A percentile compares a stretch with the other conserved stretches of the same genome.
Conservation (phyloP, 2,888 invertebrate species). For the Pseudococcus jackbeardsleyi region DNA sequence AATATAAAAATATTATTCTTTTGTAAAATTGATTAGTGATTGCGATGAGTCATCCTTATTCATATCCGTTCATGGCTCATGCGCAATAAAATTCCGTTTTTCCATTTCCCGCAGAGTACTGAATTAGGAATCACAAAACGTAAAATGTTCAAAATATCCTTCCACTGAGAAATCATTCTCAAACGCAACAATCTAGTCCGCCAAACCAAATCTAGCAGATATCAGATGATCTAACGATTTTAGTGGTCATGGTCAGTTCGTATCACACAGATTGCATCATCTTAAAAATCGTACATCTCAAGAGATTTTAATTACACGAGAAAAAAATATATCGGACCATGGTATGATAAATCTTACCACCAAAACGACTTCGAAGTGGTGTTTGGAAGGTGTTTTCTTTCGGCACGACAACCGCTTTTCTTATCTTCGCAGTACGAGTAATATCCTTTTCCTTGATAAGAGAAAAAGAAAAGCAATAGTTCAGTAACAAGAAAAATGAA, state of each 20-base stretch:
- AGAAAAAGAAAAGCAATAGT: conserved; percentile 7
- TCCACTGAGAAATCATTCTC: background rate
- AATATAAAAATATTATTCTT: background rate
- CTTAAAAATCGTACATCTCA: background rate
- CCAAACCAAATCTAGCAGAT: background rate
- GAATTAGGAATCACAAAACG: conserved; percentile 32
- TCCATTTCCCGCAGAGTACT: background rate
- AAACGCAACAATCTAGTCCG: background rate
- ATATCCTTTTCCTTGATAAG: conserved; percentile 79
- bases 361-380: background rate
- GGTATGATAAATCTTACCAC: conserved; percentile 6
- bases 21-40: background rate
- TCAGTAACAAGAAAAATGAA: background rate
- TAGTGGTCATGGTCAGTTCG: background rate
- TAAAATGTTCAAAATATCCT: background rate
- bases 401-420: conserved; percentile 49
- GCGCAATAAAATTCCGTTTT: conserved; percentile 14
- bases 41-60: conserved; percentile 31
- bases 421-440: conserved; percentile 75
- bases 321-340: background rate
- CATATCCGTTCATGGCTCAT: background rate
- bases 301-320: background rate
- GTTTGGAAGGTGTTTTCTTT: background rate
- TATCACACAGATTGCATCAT: conserved; percentile 8
- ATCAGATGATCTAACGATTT: background rate